Evolutionary conservation across 2,797 vertebrate genomes (phyloP).

Genomic region (Pangasius macronema): DNA sequence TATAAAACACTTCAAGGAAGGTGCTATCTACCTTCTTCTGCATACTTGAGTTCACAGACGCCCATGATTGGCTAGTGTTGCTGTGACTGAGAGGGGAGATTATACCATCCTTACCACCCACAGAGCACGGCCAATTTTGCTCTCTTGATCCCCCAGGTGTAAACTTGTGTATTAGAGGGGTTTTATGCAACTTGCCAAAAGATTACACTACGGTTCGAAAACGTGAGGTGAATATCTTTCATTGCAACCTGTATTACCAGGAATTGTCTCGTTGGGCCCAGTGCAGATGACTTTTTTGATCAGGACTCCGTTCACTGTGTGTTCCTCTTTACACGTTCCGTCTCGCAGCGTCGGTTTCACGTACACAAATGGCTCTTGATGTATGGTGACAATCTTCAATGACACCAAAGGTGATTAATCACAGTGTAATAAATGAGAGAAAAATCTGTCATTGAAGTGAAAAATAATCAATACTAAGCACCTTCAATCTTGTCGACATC

Average conservation of each 20-base stretch:
- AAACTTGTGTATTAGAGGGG: too few species aligned
- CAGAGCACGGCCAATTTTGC: neutral
- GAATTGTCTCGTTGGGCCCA: conserved; percentile 92
- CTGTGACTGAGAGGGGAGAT: neutral
- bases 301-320: conserved; percentile 88
- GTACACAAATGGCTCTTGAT: conserved; percentile 96
- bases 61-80: neutral
- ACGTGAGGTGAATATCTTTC: too few species aligned
- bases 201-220: too few species aligned
- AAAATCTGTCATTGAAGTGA: neutral
- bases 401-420: conserved; percentile 15
- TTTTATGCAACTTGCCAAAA: too few species aligned
- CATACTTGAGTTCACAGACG: neutral
- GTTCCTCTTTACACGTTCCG: conserved; percentile 88
- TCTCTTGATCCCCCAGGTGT: neutral
- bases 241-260: conserved; percentile 72
- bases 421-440: neutral
- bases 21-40: neutral
- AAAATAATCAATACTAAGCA: conserved; percentile 58
- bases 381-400: conserved; percentile 91
- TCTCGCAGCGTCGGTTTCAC: conserved; percentile 88
- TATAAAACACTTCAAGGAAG: neutral
- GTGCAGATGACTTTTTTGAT: conserved; percentile 97
- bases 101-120: neutral
- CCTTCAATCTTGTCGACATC: conserved; percentile 97